Evolutionary conservation across 37 sponge, comb jelly and placozoan species (phyloP), one percentile per base, ranked within the genome.

Genomic region (Hormiphora californensis): DNA sequence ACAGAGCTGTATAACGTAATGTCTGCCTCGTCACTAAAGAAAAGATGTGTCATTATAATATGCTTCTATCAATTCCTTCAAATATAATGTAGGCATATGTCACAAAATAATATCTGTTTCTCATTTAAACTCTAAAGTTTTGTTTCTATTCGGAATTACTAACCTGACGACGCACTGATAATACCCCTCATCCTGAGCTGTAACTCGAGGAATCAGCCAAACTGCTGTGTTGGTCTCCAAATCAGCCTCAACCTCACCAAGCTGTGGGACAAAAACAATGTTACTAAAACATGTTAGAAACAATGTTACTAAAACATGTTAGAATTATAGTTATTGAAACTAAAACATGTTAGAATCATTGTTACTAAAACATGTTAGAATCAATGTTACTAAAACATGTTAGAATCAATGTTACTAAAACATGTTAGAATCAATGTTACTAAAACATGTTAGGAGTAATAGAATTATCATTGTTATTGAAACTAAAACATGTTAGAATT

Each of bases 1-100:
- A 73, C 81, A 73, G 40, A n/a, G 46, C 81, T 73, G 81, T 73
- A 73, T 21, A 73, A 43, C 39, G 43, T 73, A 39, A 73, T 46
- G 5, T 46, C 81, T 8, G 81, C 81, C 27, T 41, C 81, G 23
- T 73, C 81, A 33, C 36, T n/a, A n/a, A n/a, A n/a, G n/a, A n/a
- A n/a, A n/a, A n/a, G n/a, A n/a, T n/a, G n/a, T n/a, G n/a, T n/a
- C n/a, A n/a, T n/a, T n/a, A n/a, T n/a, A n/a, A n/a, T n/a, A n/a
- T n/a, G n/a, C n/a, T n/a, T n/a, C n/a, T n/a, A n/a, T n/a, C n/a
- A n/a, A n/a, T n/a, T n/a, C n/a, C n/a, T n/a, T n/a, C n/a, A n/a
- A n/a, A n/a, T n/a, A n/a, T n/a, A n/a, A n/a, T n/a, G n/a, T n/a
- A n/a, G n/a, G n/a, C n/a, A n/a, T n/a, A n/a, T n/a, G n/a, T n/a